phyloP scores from a whole-genome alignment of 2,113 vertebrate species.

The Illadopsis cleaveri region DNA sequence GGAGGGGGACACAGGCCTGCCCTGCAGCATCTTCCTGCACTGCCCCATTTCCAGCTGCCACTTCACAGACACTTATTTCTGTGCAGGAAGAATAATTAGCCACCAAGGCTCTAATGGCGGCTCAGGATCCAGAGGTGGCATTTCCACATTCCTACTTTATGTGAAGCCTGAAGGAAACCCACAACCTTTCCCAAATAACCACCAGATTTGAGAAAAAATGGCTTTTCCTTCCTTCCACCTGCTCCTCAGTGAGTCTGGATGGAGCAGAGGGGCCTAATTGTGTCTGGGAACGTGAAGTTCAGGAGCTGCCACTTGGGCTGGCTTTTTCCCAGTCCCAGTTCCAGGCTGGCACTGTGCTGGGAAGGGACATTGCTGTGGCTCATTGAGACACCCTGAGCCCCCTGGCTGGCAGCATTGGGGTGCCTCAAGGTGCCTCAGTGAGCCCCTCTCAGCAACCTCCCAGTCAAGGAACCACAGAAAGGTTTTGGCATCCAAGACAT shows the following conservation, averaged over 20 bases:
- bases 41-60: background rate
- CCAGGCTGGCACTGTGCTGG: background rate
- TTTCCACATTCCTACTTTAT: background rate
- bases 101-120: accelerated
- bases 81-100: background rate
- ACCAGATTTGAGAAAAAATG: background rate
- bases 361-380: background rate
- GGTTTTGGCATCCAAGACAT: background rate
- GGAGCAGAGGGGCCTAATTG: background rate
- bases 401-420: accelerated
- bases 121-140: background rate
- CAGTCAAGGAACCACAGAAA: accelerated
- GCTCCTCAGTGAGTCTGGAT: background rate
- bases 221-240: background rate
- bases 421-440: background rate
- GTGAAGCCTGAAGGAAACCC: background rate
- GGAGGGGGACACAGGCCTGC: background rate
- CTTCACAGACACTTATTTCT: background rate
- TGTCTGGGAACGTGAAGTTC: background rate
- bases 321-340: background rate
- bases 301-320: background rate
- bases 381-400: background rate
- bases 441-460: background rate
- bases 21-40: background rate
- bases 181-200: background rate